Base-by-base conservation (phyloP, 2,888 invertebrate genomes). In the Formica aserva region DNA sequence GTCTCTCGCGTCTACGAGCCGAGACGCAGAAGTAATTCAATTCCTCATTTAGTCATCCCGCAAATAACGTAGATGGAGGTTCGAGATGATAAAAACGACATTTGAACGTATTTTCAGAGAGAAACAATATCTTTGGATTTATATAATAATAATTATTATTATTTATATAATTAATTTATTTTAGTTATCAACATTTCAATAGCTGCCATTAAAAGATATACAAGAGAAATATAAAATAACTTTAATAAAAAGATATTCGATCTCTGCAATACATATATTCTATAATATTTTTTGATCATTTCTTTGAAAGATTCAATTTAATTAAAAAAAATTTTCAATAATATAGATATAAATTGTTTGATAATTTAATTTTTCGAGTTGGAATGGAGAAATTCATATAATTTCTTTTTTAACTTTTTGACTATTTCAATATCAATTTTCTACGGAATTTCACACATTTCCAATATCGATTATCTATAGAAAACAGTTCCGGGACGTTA, bases 401-500 rank as follows among this genome's bases (percentile, higher is more conserved):
- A 41, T 57, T 60, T 26, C 22, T 57, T 57, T 71, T 5, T 5
- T 1, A 71, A 22, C 52, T 71, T 29, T 22, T 13, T 62, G 13
- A n/a, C n/a, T 74, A n/a, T 74, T 62, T 18, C 29, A 29, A 41
- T 45, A 15, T 32, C 41, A 65, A 48, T 35, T 63, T 45, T 45
- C 22, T 11, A 32, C 5, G 11, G 6, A 75, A 75, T 75, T 76
- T 66, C 45, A 11, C 9, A 26, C 38, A 55, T 18, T 76, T n/a
- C 76, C 76, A 22, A 67, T 66, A 76, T 67, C 52, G 52, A 76
- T 67, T 77, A 69, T 67, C 67, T n/a, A 55, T 41, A 13, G 13
- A 67, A 38, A 35, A 48, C 26, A 76, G 26, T 67, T 57, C 41
- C 29, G 41, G 18, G 29, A 45, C n/a, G 57, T 67, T 38, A 29